phyloP scores from a whole-genome alignment of 2,113 vertebrate species.

The Channa argus region DNA sequence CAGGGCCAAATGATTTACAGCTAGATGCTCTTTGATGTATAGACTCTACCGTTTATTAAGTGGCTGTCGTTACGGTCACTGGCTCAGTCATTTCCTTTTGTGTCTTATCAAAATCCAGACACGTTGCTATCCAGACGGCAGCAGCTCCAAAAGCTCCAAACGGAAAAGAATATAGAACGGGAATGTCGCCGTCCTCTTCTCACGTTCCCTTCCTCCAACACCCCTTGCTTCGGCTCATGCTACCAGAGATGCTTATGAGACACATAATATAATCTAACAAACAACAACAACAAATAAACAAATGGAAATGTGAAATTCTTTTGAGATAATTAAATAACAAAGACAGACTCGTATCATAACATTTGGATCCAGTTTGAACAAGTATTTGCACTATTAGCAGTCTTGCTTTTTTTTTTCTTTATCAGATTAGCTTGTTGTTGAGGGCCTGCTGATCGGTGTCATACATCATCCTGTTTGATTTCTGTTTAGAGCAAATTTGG shows the following conservation, averaged over 20 bases:
- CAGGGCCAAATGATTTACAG: constrained; percentile 88
- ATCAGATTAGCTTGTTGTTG: constrained; percentile 70
- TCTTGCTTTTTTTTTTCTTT: constrained; percentile 44
- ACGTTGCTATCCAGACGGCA: constrained; percentile 38
- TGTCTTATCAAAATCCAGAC: constrained; percentile 79
- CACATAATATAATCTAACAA: constrained; percentile 49
- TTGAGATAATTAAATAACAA: constrained; percentile 75
- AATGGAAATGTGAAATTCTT: constrained; percentile 66
- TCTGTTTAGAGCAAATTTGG: constrained; percentile 70
- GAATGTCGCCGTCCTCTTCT: constrained; percentile 35
- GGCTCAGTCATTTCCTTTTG: constrained; percentile 76
- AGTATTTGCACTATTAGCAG: constrained; percentile 68
- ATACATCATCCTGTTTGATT: constrained; percentile 78
- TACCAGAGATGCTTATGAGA: constrained; percentile 29
- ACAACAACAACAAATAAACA: constrained; percentile 55
- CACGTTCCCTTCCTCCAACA: constrained; percentile 9
- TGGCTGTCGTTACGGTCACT: constrained; percentile 75
- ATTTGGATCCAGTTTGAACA: constrained; percentile 63
- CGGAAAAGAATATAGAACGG: constrained; percentile 37
- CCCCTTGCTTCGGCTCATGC: constrained; percentile 3
- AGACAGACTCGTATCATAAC: constrained; percentile 71
- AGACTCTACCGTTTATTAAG: constrained; percentile 85
- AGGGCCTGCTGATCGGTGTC: constrained; percentile 65
- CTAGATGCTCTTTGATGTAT: constrained; percentile 88
- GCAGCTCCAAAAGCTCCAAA: constrained; percentile 46